Evolutionary conservation across 1,140 invertebrate genomes (phyloP).

Genomic region (Caerostris extrusa): DNA sequence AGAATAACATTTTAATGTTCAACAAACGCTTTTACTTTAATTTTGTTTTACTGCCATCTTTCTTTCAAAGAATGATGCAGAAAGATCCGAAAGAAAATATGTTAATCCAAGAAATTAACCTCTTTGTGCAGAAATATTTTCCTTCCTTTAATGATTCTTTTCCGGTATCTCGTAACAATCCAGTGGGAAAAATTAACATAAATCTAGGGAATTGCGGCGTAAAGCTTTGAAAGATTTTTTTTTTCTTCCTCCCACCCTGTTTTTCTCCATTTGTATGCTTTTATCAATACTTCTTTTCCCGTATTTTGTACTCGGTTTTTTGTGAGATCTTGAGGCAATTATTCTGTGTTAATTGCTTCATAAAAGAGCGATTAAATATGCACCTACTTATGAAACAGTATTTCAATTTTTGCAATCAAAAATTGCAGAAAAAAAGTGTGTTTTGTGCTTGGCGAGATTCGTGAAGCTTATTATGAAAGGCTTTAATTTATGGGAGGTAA

Average conservation of each 20-base stretch:
- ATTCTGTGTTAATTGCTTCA: constrained; percentile 45
- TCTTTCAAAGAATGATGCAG: neutral
- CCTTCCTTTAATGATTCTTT: constrained; percentile 1
- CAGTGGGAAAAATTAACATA: constrained; percentile 36
- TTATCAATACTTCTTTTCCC: neutral
- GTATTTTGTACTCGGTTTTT: neutral
- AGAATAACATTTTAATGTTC: neutral
- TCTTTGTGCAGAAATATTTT: neutral
- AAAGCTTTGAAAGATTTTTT: neutral
- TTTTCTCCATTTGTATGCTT: neutral
- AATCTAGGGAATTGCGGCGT: constrained; percentile 5
- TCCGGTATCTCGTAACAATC: constrained; percentile 24
- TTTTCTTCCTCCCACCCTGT: neutral
- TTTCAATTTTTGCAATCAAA: neutral
- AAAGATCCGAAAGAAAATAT: neutral
- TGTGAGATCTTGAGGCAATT: neutral
- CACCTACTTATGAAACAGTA: constrained; percentile 48
- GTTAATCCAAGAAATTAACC: constrained; percentile 8
- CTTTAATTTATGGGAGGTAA: neutral
- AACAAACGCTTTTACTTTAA: neutral
- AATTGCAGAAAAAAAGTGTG: neutral
- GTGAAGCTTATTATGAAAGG: neutral
- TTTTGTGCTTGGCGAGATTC: neutral
- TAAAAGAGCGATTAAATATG: constrained; percentile 58
- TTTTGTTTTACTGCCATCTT: neutral